Evolutionary conservation across 92 coral and sea anemone genomes (phyloP), one percentile per base, ranked within the genome.

Genomic region (Epizoanthus ramosus): DNA sequence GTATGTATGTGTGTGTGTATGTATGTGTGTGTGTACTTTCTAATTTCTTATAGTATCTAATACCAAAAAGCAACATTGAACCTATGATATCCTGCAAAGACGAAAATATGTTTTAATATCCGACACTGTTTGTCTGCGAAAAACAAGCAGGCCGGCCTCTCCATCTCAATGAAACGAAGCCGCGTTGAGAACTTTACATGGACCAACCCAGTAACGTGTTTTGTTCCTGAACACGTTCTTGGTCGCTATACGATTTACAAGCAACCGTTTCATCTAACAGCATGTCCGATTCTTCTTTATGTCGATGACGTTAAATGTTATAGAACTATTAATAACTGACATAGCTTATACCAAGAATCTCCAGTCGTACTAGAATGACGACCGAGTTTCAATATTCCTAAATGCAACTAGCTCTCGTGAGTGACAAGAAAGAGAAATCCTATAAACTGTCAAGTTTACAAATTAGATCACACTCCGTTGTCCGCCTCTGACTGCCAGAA

Each of bases 301-400:
- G 3, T 33, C 14, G 68, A 63, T 63, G 15, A 63, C 28, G 31
- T 16, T 54, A 8, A 57, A 23, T 76, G 52, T 57, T 25, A 58
- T 21, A 75, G 24, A 57, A 75, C 64, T 58, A 76, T 23, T 14
- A 21, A 6, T 43, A 1, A 43, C 50, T 63, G 6, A 63, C 25
- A 7, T 19, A 21, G 68, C 68, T 7, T 15, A 63, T 8, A 63
- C 14, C 68, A 21, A 63, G 4, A 76, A 76, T 4, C 64, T 76
- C 18, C 70, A 76, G 35, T 57, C 12, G 67, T 18, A 76, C 15
- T 31, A 14, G 41, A 54, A 58, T 58, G 47, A 14, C 81, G 64
- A 14, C 23, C 6, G 69, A 57, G 64, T 24, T 57, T 76, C 9
- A 76, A 57, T 16, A 64, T 58, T 76, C 39, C 47, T 41, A 57